phyloP scores from a whole-genome alignment of 2,113 vertebrate genomes.

The Peromyscus leucopus region DNA sequence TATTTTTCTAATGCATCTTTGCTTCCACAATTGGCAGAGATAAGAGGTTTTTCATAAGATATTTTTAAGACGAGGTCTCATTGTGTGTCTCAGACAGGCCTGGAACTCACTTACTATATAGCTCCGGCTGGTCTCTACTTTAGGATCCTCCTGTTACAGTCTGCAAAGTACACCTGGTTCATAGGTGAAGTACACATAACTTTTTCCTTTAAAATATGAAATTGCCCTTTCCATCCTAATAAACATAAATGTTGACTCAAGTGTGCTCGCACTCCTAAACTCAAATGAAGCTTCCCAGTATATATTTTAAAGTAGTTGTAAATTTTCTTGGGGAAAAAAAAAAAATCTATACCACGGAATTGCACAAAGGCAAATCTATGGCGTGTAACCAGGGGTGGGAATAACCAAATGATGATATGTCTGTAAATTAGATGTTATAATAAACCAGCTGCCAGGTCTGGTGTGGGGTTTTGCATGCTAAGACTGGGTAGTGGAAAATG shows the following conservation, averaged over 20 bases:
- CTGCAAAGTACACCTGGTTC: too few species aligned
- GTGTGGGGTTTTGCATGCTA: constrained; percentile 80
- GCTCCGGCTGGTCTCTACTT: neutral
- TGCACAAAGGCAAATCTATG: constrained; percentile 56
- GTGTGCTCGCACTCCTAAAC: constrained; percentile 27
- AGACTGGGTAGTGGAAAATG: constrained; percentile 85
- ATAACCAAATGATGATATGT: constrained; percentile 38
- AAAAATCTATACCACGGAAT: constrained; percentile 53
- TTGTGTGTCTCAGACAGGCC: neutral
- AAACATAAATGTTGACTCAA: constrained; percentile 20
- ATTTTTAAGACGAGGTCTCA: neutral
- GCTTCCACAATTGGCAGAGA: neutral
- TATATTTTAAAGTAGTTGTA: constrained; percentile 56
- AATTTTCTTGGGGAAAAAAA: constrained; percentile 23
- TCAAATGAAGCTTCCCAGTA: neutral
- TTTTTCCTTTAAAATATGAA: constrained; percentile 52
- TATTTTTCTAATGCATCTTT: constrained; percentile 54
- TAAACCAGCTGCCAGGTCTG: constrained; percentile 63
- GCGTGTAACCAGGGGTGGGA: constrained; percentile 10
- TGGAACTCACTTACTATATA: neutral
- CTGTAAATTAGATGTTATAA: constrained; percentile 72
- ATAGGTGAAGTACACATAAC: neutral
- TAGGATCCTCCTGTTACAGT: neutral
- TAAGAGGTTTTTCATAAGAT: constrained; percentile 14
- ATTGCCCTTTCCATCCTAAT: constrained; percentile 17